Base-by-base conservation (phyloP, 2,888 invertebrate genomes). In the Epirrhoe alternata region DNA sequence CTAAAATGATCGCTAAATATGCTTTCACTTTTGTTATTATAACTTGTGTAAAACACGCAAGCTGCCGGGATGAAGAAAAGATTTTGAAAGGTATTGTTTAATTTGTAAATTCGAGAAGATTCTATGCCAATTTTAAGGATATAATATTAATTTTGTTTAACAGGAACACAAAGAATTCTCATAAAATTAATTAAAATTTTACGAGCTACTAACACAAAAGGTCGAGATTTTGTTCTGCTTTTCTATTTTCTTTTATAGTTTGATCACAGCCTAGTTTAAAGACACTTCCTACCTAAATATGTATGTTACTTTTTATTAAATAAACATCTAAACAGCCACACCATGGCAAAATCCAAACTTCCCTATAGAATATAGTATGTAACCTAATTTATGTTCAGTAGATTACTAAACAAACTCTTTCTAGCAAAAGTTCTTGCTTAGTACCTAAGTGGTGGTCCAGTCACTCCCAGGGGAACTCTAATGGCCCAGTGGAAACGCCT, bases 1-100 rank as follows among this genome's bases (percentile, higher is more conserved):
- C 45, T 62, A 74, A 76, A 66, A 80, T 80, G 79, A 70, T 66
- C 56, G 65, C 68, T 50, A 64, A 63, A 61, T 71, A 70, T 17
- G 52, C 74, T 73, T 70, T 81, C 66, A 72, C 79, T 50, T 63
- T 80, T 53, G 68, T 82, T 66, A 61, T 77, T 47, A 61, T 66
- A 57, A 71, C 66, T 61, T 77, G 74, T 71, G 68, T 83, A 51
- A 77, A 77, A 38, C 52, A 55, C 52, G 79, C 72, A 62, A 66
- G 74, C 58, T 86, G 89, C 72, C 82, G 90, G 70, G 92, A 93
- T 73, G 92, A 93, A 77, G 92, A 92, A 12, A 92, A 88, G 82
- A 92, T 92, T 70, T 81, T 88, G 77, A 92, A 90, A 89, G 89
- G 92, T 92, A 83, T 53, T 49, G 64, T 68, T 52, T 61, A 61